phyloP scores from a whole-genome alignment of 2,797 vertebrate genomes.

The Antrozous pallidus region DNA sequence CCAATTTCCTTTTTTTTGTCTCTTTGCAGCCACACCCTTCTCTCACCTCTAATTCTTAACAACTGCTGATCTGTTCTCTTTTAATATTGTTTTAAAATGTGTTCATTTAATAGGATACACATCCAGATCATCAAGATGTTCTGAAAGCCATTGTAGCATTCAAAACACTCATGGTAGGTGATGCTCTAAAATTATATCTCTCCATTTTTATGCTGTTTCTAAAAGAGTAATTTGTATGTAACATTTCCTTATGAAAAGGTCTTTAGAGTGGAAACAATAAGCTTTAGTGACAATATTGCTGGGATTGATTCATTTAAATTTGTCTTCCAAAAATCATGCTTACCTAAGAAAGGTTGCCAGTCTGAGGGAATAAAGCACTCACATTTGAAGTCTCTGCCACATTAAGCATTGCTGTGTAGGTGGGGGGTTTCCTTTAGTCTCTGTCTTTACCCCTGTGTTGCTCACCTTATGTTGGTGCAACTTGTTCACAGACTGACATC shows the following conservation, averaged over 20 bases:
- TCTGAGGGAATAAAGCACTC: constrained; percentile 41
- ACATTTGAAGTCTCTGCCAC: constrained; percentile 55
- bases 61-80: neutral
- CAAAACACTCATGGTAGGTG: constrained; percentile 93
- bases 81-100: constrained; percentile 61
- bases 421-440: constrained; percentile 68
- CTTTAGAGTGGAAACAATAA: constrained; percentile 77
- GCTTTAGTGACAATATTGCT: constrained; percentile 48
- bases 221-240: constrained; percentile 69
- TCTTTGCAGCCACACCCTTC: neutral
- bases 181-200: constrained; percentile 69
- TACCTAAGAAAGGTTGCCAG: constrained; percentile 52
- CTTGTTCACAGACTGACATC: neutral
- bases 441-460: constrained; percentile 48
- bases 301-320: constrained; percentile 60
- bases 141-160: constrained; percentile 90
- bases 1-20: neutral
- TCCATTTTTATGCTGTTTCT: constrained; percentile 69
- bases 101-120: constrained; percentile 88
- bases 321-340: constrained; percentile 23
- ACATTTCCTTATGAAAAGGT: constrained; percentile 71
- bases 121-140: constrained; percentile 94
- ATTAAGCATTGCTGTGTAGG: constrained; percentile 70
- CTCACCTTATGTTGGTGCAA: constrained; percentile 25
- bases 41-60: neutral